phyloP scores from a whole-genome alignment of 2,113 vertebrate species.

The Aspidoscelis tigris region DNA sequence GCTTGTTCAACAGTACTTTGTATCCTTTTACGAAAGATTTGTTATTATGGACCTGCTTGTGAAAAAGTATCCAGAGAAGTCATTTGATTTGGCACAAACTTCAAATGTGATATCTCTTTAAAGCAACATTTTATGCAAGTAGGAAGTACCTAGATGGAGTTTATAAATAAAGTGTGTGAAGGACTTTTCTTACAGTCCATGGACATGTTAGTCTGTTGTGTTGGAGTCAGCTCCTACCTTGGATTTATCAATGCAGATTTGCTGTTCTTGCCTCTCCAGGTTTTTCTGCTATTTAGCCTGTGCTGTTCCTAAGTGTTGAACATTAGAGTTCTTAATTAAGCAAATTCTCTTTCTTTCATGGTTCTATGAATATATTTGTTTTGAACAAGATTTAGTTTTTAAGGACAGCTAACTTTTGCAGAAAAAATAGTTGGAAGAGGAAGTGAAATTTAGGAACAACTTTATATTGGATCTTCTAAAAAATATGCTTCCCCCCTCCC shows the following conservation, averaged over 20 bases:
- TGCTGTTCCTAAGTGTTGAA: too few species aligned
- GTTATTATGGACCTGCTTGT: not conserved
- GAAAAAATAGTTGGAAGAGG: constrained; percentile 17
- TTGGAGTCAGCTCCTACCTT: too few species aligned
- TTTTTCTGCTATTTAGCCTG: too few species aligned
- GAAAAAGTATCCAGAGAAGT: constrained; percentile 26
- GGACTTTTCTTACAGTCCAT: not conserved
- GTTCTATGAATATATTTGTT: constrained; percentile 43
- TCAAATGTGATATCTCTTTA: constrained; percentile 8
- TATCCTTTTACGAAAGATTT: not conserved
- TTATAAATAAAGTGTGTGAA: constrained; percentile 29
- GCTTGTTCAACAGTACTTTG: not conserved
- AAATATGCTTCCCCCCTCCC: not conserved
- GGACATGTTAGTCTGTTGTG: too few species aligned
- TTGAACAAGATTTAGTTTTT: constrained; percentile 46
- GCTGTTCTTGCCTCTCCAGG: too few species aligned
- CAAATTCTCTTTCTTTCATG: constrained; percentile 5
- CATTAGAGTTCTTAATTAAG: not conserved
- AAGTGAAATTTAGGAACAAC: not conserved
- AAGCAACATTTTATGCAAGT: not conserved
- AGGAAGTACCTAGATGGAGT: not conserved
- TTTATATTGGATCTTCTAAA: constrained; percentile 34
- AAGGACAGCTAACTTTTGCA: constrained; percentile 49
- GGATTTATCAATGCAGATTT: too few species aligned
- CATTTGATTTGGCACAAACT: constrained; percentile 13